Evolutionary conservation across 37 sponge, comb jelly and placozoan genomes (phyloP).

Genomic region (Cliona cf. orientalis): DNA sequence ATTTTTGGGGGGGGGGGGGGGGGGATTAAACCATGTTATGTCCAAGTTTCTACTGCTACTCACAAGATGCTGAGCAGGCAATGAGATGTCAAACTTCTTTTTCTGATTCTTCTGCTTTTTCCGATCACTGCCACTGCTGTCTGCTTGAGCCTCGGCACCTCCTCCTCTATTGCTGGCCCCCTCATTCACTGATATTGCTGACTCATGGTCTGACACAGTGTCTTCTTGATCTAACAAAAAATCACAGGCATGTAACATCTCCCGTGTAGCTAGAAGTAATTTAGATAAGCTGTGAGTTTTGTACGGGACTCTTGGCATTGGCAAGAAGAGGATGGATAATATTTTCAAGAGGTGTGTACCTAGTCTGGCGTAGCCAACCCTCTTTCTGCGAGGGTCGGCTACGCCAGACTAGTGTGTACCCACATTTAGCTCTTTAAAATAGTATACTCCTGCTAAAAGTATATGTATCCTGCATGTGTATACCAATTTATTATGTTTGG

Average conservation of each 20-base stretch:
- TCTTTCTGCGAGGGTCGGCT: too few relatives aligned
- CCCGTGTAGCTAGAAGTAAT: not conserved
- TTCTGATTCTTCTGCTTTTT: constrained; percentile 1
- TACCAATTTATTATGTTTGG: too few relatives aligned
- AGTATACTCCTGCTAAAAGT: too few relatives aligned
- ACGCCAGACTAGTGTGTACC: too few relatives aligned
- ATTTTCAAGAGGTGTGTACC: not conserved
- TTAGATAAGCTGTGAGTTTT: too few relatives aligned
- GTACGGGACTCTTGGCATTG: too few relatives aligned
- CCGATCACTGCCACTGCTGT: not conserved
- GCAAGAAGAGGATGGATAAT: not conserved
- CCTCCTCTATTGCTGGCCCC: not conserved
- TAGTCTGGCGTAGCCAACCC: too few relatives aligned
- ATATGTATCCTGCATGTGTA: too few relatives aligned
- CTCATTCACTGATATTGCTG: not conserved
- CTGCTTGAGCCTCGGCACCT: not conserved
- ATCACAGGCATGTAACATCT: not conserved
- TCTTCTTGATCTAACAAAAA: not conserved
- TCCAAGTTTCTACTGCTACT: constrained; percentile 7
- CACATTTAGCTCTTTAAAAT: too few relatives aligned
- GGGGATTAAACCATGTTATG: not conserved
- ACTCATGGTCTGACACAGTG: not conserved
- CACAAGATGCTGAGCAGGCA: constrained; percentile 78
- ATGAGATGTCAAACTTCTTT: constrained; percentile 54
- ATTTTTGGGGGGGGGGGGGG: too few relatives aligned